A percentile compares a stretch with the other conserved stretches of the same genome.
Evolutionary conservation across 2,888 invertebrate genomes (phyloP).

Genomic region (Hypomecis atomaria): DNA sequence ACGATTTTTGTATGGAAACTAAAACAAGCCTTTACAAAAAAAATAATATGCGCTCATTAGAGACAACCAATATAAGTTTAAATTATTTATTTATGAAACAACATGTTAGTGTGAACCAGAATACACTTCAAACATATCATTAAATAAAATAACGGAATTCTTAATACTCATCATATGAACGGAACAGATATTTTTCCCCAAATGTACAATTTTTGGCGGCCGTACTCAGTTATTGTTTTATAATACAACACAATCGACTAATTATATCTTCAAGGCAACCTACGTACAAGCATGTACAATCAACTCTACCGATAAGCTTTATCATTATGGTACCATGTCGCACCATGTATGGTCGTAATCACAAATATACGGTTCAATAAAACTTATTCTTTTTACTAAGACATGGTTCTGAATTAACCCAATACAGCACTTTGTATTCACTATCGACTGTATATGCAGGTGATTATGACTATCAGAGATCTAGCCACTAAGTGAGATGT

Average conservation of each 20-base stretch:
- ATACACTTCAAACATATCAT: too few relatives aligned
- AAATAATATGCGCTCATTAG: too few relatives aligned
- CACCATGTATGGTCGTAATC: not conserved
- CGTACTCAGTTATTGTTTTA: conserved; percentile 35
- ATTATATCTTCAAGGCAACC: conserved; percentile 39
- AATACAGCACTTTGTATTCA: conserved; percentile 8
- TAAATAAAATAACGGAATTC: too few relatives aligned
- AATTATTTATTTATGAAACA: too few relatives aligned
- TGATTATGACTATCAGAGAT: conserved; percentile 18
- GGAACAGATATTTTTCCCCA: too few relatives aligned
- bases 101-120: too few relatives aligned
- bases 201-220: too few relatives aligned
- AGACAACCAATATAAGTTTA: too few relatives aligned
- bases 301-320: not conserved
- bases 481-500: conserved; percentile 2
- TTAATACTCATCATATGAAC: too few relatives aligned
- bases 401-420: conserved; percentile 2
- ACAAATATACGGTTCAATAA: not conserved
- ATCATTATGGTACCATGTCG: conserved; percentile 6
- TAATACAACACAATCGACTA: conserved; percentile 39
- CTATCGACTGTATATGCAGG: conserved; percentile 6
- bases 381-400: not conserved
- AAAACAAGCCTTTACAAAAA: too few relatives aligned
- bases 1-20: too few relatives aligned
- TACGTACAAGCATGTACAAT: not conserved